Conservation (phyloP, 2,113 vertebrate species). For the Apteryx owenii region DNA sequence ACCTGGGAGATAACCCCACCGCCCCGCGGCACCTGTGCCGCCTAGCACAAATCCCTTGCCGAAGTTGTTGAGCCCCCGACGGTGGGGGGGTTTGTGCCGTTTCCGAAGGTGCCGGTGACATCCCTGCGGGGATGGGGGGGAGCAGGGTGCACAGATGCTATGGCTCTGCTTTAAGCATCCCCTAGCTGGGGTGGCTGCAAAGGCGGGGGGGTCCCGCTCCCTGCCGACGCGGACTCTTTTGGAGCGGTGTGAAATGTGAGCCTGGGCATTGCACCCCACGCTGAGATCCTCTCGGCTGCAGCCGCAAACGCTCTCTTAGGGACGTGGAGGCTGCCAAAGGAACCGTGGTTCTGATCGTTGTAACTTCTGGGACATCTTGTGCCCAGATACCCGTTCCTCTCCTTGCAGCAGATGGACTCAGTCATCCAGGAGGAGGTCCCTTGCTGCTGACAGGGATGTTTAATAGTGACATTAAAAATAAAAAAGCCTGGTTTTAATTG, state of each 20-base stretch:
- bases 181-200: not conserved
- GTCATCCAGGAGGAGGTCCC: not conserved
- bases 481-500: constrained; percentile 22
- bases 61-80: not conserved
- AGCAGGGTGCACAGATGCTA: not conserved
- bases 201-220: not conserved
- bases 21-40: too few species aligned
- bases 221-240: not conserved
- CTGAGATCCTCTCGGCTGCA: not conserved
- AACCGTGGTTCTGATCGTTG: fast-evolving
- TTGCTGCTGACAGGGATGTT: not conserved
- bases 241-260: not conserved
- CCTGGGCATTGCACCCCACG: not conserved
- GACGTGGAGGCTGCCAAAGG: not conserved
- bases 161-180: not conserved
- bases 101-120: not conserved
- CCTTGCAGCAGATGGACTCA: constrained; percentile 35
- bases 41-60: not conserved
- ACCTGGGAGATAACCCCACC: too few species aligned
- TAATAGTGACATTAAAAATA: not conserved
- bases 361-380: not conserved
- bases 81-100: not conserved
- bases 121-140: not conserved
- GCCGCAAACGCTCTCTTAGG: not conserved
- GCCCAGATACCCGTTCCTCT: not conserved